Evolutionary conservation across 2,113 vertebrate species (phyloP).

Genomic region (Platichthys flesus): DNA sequence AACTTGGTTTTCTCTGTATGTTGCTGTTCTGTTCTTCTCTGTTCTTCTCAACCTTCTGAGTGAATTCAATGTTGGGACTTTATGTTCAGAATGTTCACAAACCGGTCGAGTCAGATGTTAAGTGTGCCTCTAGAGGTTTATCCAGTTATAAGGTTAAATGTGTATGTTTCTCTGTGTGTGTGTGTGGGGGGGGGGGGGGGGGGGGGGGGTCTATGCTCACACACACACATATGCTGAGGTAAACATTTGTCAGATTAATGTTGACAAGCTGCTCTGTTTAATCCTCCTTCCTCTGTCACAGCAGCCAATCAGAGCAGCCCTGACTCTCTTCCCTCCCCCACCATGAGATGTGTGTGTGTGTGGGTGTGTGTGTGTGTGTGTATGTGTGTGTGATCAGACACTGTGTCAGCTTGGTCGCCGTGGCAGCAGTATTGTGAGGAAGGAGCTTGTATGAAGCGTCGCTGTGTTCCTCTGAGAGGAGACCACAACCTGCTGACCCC

Average conservation of each 20-base stretch:
- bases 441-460: slow-evolving; percentile 88
- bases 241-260: slow-evolving; percentile 73
- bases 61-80: no score
- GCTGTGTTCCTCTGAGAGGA: slow-evolving; percentile 88
- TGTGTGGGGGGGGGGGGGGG: no score
- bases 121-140: no score
- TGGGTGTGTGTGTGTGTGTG: no score
- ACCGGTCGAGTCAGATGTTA: no score
- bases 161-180: no score
- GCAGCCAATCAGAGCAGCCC: slow-evolving; percentile 61
- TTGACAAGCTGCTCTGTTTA: slow-evolving; percentile 73
- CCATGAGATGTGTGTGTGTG: neutral
- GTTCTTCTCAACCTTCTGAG: no score
- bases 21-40: no score
- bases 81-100: no score
- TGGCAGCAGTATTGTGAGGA: slow-evolving; percentile 72
- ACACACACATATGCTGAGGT: slow-evolving; percentile 51
- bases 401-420: slow-evolving; percentile 51
- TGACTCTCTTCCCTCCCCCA: slow-evolving; percentile 79
- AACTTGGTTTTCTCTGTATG: no score
- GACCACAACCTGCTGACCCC: slow-evolving; percentile 89
- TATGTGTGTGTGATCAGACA: slow-evolving; percentile 71
- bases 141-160: no score
- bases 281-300: slow-evolving; percentile 72
- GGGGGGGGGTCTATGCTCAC: slow-evolving; percentile 1